phyloP scores from a whole-genome alignment of 2,113 vertebrate genomes.

The Etheostoma cragini region DNA sequence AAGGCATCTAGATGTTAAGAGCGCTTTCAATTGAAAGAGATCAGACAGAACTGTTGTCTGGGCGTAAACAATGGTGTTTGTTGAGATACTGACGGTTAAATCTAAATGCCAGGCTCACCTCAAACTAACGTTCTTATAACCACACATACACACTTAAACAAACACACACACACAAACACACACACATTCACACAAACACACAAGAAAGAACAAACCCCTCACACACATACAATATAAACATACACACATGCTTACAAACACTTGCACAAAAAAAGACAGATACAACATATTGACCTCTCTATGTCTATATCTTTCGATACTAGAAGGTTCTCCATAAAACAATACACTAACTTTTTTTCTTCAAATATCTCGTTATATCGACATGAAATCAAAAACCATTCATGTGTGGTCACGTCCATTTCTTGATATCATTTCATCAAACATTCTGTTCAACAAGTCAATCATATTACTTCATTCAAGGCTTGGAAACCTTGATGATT shows the following conservation, averaged over 20 bases:
- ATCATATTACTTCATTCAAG: no score
- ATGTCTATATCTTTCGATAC: background rate
- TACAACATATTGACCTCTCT: background rate
- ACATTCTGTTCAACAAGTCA: no score
- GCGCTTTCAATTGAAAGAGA: slow-evolving; percentile 38
- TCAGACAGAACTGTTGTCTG: slow-evolving; percentile 46
- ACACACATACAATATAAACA: background rate
- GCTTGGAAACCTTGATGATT: no score
- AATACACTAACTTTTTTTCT: background rate
- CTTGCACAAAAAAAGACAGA: background rate
- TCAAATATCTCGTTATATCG: background rate
- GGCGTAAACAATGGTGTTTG: slow-evolving; percentile 50
- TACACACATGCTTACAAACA: background rate
- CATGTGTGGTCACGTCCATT: background rate
- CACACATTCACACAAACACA: background rate
- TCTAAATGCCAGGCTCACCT: slow-evolving; percentile 74
- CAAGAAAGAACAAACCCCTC: background rate
- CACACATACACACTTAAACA: slow-evolving; percentile 35
- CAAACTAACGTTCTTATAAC: slow-evolving; percentile 42
- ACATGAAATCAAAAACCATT: background rate
- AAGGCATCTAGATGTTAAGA: slow-evolving; percentile 28
- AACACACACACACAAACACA: slow-evolving; percentile 1
- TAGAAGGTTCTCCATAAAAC: background rate
- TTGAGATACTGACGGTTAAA: slow-evolving; percentile 68
- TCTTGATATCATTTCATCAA: no score